A percentile compares a stretch with the other conserved stretches of the same genome.
phyloP scores from a whole-genome alignment of 1,140 invertebrate genomes.

The Pygmarrhopalites habei region DNA sequence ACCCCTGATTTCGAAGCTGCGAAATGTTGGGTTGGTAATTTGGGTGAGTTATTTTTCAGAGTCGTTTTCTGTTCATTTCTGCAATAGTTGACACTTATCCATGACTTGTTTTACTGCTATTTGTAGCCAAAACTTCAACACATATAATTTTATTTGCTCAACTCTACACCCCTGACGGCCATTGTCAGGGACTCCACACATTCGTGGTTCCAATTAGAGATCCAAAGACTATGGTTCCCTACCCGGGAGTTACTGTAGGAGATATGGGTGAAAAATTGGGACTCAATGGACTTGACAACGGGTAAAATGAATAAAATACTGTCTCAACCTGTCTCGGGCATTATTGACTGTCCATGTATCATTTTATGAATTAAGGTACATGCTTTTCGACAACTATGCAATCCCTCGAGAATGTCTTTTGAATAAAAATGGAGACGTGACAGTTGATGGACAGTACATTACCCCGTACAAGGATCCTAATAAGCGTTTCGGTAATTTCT shows the following conservation, averaged over 20 bases:
- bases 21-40: constrained; percentile 89
- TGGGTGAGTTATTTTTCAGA: constrained; percentile 54
- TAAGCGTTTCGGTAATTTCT: constrained; percentile 45
- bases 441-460: constrained; percentile 51
- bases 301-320: constrained; percentile 18
- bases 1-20: constrained; percentile 89
- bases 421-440: constrained; percentile 55
- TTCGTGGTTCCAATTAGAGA: constrained; percentile 77
- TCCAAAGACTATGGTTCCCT: constrained; percentile 61
- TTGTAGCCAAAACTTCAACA: constrained; percentile 49
- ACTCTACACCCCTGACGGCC: constrained; percentile 58
- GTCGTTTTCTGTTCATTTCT: not conserved
- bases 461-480: constrained; percentile 46
- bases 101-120: not conserved
- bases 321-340: too few relatives aligned
- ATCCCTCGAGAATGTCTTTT: constrained; percentile 50
- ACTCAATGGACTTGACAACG: constrained; percentile 84
- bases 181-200: constrained; percentile 77
- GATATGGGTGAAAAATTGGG: constrained; percentile 86
- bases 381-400: constrained; percentile 50
- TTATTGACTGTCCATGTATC: not conserved
- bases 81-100: not conserved
- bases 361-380: constrained; percentile 44
- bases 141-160: constrained; percentile 55
- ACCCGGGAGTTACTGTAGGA: constrained; percentile 56